A percentile compares a stretch with the other conserved stretches of the same genome.
Evolutionary conservation across 2,113 vertebrate species (phyloP).

Genomic region (Limnothrissa miodon): DNA sequence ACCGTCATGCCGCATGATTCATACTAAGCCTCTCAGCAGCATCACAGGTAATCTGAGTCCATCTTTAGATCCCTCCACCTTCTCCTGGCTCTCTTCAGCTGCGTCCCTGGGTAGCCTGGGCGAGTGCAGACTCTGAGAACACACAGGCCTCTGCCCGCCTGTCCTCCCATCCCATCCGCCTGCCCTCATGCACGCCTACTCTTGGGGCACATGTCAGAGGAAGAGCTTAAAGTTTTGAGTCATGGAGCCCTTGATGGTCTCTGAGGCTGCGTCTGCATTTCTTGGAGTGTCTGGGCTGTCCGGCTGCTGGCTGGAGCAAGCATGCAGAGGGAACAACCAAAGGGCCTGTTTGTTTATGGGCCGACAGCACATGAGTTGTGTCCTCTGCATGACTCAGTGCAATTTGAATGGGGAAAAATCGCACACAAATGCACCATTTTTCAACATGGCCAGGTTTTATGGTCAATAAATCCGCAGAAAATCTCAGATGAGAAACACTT

Average conservation of each 20-base stretch:
- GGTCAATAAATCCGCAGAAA: background rate
- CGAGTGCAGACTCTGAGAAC: background rate
- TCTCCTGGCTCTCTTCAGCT: slow-evolving; percentile 10
- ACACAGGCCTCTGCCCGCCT: background rate
- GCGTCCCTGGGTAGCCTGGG: background rate
- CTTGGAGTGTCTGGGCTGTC: background rate
- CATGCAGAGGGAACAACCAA: background rate
- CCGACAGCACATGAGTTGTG: slow-evolving; percentile 4
- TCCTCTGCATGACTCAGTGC: background rate
- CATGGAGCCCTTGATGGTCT: slow-evolving; percentile 1
- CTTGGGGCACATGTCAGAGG: background rate
- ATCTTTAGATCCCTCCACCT: slow-evolving; percentile 25
- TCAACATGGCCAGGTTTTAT: background rate
- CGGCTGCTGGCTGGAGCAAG: background rate
- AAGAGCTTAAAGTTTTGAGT: slow-evolving; percentile 24
- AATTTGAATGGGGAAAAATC: background rate
- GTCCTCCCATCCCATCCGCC: background rate
- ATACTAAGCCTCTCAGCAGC: slow-evolving; percentile 23
- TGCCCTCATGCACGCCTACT: background rate
- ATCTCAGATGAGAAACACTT: background rate
- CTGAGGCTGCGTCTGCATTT: background rate
- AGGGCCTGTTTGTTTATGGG: slow-evolving; percentile 6
- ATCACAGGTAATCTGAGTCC: slow-evolving; percentile 16
- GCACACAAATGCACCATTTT: background rate
- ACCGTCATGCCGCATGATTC: slow-evolving; percentile 22